Percentiles rank a stretch among this genome's conserved stretches.
Conservation (phyloP, 2,888 invertebrate species). For the Dusona sp. region DNA sequence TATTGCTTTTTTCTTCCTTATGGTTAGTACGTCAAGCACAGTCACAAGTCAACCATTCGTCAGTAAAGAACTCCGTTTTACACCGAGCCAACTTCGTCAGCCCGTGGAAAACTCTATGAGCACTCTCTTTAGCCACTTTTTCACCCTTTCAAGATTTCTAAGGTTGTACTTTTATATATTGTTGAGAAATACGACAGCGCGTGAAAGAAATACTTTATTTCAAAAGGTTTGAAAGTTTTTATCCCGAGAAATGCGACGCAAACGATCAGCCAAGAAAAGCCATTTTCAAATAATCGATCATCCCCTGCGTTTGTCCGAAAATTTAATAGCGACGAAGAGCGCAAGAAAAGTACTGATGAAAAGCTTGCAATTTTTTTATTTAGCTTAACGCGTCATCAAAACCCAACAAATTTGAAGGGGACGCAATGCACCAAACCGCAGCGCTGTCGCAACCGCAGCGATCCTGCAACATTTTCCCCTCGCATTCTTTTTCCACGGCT, state of each 20-base stretch:
- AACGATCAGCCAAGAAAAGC: neutral
- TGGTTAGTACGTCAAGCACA: neutral
- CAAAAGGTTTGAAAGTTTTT: neutral
- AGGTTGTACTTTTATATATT: neutral
- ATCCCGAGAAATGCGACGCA: too few species aligned
- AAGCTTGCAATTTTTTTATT: neutral
- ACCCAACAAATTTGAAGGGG: slow-evolving; percentile 53
- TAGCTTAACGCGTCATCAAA: slow-evolving; percentile 43
- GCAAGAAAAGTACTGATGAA: slow-evolving; percentile 5
- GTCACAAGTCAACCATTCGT: neutral
- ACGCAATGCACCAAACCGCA: slow-evolving; percentile 67
- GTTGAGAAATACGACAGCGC: neutral
- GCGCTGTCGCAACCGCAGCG: slow-evolving; percentile 44
- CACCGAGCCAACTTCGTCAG: neutral
- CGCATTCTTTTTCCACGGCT: neutral
- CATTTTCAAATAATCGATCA: neutral
- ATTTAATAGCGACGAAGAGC: neutral
- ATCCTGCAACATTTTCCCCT: slow-evolving; percentile 28
- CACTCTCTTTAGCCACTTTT: slow-evolving; percentile 1
- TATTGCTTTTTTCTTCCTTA: neutral
- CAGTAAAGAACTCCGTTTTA: neutral
- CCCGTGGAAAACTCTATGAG: neutral
- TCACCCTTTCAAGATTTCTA: neutral
- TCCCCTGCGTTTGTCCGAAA: neutral
- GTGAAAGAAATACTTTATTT: neutral